These are phyloP conservation scores for Sturmia bella DNA, from an alignment of 2,888 invertebrate species.

Conservation along the genomic window DNA sequence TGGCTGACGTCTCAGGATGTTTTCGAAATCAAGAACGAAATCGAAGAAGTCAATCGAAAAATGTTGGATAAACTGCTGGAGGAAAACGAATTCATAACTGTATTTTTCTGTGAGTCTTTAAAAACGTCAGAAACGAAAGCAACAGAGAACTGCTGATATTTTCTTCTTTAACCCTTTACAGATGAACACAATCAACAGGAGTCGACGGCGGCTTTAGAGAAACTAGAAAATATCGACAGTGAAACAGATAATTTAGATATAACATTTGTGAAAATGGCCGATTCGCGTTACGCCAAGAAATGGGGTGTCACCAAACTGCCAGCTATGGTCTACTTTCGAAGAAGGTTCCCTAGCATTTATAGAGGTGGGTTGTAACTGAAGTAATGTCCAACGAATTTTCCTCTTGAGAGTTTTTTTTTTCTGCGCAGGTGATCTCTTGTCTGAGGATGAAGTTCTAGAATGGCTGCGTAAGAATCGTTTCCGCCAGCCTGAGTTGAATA, in stretches of 20 bases:
- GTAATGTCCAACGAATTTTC: neutral
- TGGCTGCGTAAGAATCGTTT: constrained; percentile 97
- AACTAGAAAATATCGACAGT: constrained; percentile 95
- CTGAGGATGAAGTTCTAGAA: constrained; percentile 93
- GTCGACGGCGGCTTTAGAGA: constrained; percentile 91
- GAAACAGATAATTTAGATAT: constrained; percentile 97
- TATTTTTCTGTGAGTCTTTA: constrained; percentile 93
- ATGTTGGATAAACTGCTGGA: constrained; percentile 97
- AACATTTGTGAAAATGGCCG: constrained; percentile 96
- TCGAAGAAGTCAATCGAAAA: constrained; percentile 97
- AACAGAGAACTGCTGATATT: neutral
- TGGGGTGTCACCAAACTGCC: constrained; percentile 96
- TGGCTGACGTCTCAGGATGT: constrained; percentile 97
- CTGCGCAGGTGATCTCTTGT: constrained; percentile 88
- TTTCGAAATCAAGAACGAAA: constrained; percentile 97
- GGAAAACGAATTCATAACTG: constrained; percentile 96
- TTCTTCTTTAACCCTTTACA: constrained; percentile 77
- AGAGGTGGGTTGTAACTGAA: constrained; percentile 84
- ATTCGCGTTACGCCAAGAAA: constrained; percentile 94
- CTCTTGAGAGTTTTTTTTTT: neutral
- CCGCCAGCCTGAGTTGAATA: constrained; percentile 94
- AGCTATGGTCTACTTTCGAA: constrained; percentile 94
- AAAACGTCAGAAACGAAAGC: neutral
- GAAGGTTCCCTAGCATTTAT: constrained; percentile 95
- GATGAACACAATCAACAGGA: constrained; percentile 91